Evolutionary conservation across 2,113 vertebrate genomes (phyloP), one percentile per base, ranked within the genome.

Genomic region (Pomatostomus ruficeps): DNA sequence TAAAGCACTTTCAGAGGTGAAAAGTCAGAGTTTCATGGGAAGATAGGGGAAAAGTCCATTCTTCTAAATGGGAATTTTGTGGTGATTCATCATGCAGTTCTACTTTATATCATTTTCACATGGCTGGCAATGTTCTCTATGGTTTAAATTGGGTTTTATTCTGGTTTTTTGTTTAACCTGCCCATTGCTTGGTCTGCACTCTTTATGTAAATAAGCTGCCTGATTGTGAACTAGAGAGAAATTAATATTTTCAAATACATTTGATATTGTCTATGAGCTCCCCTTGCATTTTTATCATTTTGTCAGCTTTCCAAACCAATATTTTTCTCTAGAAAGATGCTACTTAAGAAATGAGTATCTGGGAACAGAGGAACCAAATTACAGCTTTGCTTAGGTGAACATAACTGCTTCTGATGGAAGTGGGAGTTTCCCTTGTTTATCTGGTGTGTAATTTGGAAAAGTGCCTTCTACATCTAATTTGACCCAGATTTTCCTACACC

Each of bases 121-220:
- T 78, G 35, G 49, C 73, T 95, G 78, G 25, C 67, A 81, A 74
- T 85, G 73, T 84, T 49, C 59, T 48, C 4, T 66, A 19, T 48
- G 42, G 36, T 74, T 96, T 68, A 54, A 77, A 52, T 42, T 35
- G 31, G 14, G 21, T 28, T 95, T 95, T 91, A 76, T 94, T 95
- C 48, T 85, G 7, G 3, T 63, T 80, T 91, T 94, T 78, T 93
- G 62, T 97, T 97, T 96, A 92, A 92, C 88, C 38, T 88, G 46
- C 82, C 85, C 81, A 74, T 89, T 92, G 63, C 88, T 97, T 85
- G 89, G 65, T 95, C 96, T 89, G 93, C 17, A 91, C 89, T 75
- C 96, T 88, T 92, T 88, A 93, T 94, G 72, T 91, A 96, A 97
- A 93, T 96, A 68, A 96, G 42, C 55, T 93, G 51, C 73, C 76